Evolutionary conservation across 2,888 invertebrate species (phyloP).

Genomic region (Autographa pulchrina): DNA sequence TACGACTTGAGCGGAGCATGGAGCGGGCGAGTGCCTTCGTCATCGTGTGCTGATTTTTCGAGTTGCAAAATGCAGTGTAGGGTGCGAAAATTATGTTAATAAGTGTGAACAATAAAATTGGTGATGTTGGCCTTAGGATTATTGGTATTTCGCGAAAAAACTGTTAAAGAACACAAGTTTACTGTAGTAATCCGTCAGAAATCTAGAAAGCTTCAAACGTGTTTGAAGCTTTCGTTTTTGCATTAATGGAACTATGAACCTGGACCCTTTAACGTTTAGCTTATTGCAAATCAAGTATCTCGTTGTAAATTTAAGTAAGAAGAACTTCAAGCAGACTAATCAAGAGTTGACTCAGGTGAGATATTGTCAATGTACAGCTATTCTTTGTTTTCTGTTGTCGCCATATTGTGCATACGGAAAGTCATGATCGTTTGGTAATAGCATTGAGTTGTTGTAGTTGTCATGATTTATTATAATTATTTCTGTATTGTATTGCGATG

Average conservation of each 20-base stretch:
- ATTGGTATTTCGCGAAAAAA: constrained; percentile 83
- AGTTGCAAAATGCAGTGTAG: constrained; percentile 69
- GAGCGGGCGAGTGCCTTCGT: constrained; percentile 71
- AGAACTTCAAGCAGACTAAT: constrained; percentile 97
- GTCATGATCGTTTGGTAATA: constrained; percentile 66
- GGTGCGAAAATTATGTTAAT: constrained; percentile 80
- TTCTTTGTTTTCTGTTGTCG: constrained; percentile 84
- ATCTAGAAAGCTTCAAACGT: constrained; percentile 97
- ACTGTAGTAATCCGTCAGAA: constrained; percentile 91
- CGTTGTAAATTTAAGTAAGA: constrained; percentile 98
- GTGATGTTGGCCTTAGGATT: constrained; percentile 87
- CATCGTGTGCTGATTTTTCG: constrained; percentile 75
- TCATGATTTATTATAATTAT: constrained; percentile 49
- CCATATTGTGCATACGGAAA: constrained; percentile 82
- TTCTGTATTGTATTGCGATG: constrained; percentile 48
- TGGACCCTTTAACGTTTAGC: constrained; percentile 99
- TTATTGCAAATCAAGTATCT: constrained; percentile 99
- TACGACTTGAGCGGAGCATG: constrained; percentile 40
- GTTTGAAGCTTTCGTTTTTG: constrained; percentile 98
- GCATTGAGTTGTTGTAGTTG: constrained; percentile 45
- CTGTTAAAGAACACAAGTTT: constrained; percentile 82
- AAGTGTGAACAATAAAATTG: constrained; percentile 83
- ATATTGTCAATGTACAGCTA: constrained; percentile 68
- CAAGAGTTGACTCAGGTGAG: constrained; percentile 97
- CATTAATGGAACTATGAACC: constrained; percentile 99